Evolutionary conservation across 2,113 vertebrate genomes (phyloP), one percentile per base, ranked within the genome.

Genomic region (Nettapus auritus): DNA sequence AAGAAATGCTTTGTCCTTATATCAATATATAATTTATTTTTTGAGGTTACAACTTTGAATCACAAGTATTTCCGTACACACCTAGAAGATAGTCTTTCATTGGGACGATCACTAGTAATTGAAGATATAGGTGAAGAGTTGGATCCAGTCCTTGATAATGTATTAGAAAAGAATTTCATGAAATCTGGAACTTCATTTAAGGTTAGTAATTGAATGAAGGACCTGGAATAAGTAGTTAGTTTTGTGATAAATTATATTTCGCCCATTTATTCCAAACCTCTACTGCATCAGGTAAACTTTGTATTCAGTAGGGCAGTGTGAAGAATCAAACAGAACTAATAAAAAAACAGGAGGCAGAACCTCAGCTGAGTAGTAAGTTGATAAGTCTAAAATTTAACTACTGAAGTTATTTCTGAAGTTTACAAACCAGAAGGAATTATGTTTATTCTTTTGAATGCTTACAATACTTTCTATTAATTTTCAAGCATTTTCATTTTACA

Each of bases 91-190:
- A 95, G 97, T 74, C 97, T 98, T 79, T 98, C 98, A 64, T 88
- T 98, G 82, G 98, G 98, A 68, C 96, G 97, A 70, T 97, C 98
- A 8, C 97, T 98, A 11, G 25, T 98, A 76, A 98, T 98, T 38
- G 98, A 98, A 93, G 98, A 98, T 89, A 96, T 98, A 90, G 96
- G 93, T 31, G 98, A 98, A 94, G 98, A 98, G 60, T 50, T 98
- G 93, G 98, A 98, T 92, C 98, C 98, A 44, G 97, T 97, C 15
- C 94, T 98, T 94, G 98, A 98, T 93, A 98, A 98, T 40, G 36
- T 98, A 66, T 91, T 98, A 80, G 98, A 98, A 90, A 98, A 98
- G 94, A 98, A 98, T 94, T 98, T 98, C 81, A 98, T 98, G 33
- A 98, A 98, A 76, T 97, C 97, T 53, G 98, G 98, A 89, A 94